Base-by-base conservation (phyloP, 2,797 vertebrate genomes). In the Melanotaenia parkinsoni region DNA sequence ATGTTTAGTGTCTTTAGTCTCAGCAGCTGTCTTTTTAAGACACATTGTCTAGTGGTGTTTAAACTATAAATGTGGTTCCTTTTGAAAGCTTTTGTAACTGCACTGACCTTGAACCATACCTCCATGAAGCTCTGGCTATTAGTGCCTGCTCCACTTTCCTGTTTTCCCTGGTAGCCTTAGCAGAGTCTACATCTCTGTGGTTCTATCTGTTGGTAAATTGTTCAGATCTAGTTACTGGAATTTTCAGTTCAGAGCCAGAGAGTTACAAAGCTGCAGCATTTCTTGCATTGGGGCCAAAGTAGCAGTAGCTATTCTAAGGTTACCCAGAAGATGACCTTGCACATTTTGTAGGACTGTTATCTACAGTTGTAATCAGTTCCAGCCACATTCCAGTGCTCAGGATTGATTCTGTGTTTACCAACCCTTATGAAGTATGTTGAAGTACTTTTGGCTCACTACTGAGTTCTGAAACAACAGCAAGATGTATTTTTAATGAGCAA, bases 341-440 rank as follows among this genome's bases (percentile, higher is more conserved):
- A n/a, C 53, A 58, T 33, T 76, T 73, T 68, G 30, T 58, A 56
- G 37, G n/a, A 47, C 50, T 30, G 16, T 66, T 70, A 22, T 77
- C 59, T 35, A 4, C 4, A 37, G 8, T 40, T n/a, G 13, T 24
- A 63, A 67, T 28, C 45, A 57, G 26, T 59, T 68, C 30, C 3
- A 10, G 62, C 20, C 8, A 58, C 37, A 58, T 68, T 66, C 33
- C 43, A 73, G 7, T 13, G 3, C 33, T 7, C 45, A 10, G 58
- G 58, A 53, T 59, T 58, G n/a, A n/a, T 1, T 60, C 4, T 43
- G 35, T 74, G 37, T 30, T n/a, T 57, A 54, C 16, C 30, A 62
- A 30, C 24, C 0, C 35, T 45, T 18, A 18, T 51, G 5, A 72
- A 65, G 57, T 0, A 26, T 72, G 32, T 62, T 61, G 3, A 32